phyloP scores from a whole-genome alignment of 2,797 vertebrate genomes.

The Menidia menidia region DNA sequence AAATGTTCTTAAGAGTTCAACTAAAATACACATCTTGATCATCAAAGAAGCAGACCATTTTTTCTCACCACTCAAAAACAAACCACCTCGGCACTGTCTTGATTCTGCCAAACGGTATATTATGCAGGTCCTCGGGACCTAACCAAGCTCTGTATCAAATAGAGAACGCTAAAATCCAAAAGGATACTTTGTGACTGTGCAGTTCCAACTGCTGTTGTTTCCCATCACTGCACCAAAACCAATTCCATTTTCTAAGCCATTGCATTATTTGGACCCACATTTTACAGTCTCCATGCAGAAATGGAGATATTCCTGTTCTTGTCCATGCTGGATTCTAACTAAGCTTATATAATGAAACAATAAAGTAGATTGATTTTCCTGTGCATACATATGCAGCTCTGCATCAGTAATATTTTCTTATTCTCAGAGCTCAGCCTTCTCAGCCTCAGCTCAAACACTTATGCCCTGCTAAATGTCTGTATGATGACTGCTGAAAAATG shows the following conservation, averaged over 20 bases:
- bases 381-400: neutral
- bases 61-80: conserved; percentile 24
- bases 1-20: conserved; percentile 27
- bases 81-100: conserved; percentile 18
- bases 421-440: conserved; percentile 17
- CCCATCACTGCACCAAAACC: neutral
- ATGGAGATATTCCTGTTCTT: neutral
- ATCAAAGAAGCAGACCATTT: conserved; percentile 48
- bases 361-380: neutral
- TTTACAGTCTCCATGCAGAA: neutral
- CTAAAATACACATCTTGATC: conserved; percentile 41
- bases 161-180: conserved; percentile 38
- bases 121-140: conserved; percentile 33
- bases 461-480: conserved; percentile 25
- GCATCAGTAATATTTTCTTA: neutral
- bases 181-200: neutral
- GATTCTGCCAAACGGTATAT: conserved; percentile 32
- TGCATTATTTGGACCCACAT: neutral
- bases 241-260: conserved; percentile 6
- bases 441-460: conserved; percentile 19
- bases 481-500: conserved; percentile 16
- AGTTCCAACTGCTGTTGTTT: neutral
- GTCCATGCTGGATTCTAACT: neutral
- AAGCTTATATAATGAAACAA: neutral
- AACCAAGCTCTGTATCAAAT: conserved; percentile 35